phyloP scores from a whole-genome alignment of 2,113 vertebrate genomes.

The Labeo catla region DNA sequence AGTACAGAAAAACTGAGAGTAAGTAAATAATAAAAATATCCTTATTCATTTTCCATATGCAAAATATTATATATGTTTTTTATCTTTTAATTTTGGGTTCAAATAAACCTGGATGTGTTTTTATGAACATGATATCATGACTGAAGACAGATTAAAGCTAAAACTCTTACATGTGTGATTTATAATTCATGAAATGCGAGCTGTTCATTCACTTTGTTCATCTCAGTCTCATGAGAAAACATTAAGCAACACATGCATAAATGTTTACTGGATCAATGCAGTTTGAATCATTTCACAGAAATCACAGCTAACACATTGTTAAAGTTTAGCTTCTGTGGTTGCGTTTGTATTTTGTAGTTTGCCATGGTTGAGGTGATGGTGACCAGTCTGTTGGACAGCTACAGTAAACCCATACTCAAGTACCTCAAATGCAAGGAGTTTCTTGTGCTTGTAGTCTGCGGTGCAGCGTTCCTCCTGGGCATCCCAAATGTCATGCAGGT shows the following conservation, averaged over 20 bases:
- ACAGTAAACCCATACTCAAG: constrained; percentile 54
- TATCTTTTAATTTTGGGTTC: not conserved
- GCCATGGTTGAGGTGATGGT: constrained; percentile 82
- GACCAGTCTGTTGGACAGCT: constrained; percentile 76
- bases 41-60: not conserved
- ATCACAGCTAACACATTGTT: not conserved
- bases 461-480: constrained; percentile 65
- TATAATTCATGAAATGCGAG: not conserved
- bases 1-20: no score
- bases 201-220: not conserved
- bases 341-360: constrained; percentile 66
- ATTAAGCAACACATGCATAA: not conserved
- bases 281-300: not conserved
- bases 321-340: not conserved
- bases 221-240: not conserved
- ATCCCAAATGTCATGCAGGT: constrained; percentile 80
- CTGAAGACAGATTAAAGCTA: not conserved
- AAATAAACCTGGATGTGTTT: not conserved
- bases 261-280: not conserved
- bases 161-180: not conserved
- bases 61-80: no score
- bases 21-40: not conserved
- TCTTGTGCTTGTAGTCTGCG: constrained; percentile 71
- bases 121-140: not conserved
- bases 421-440: constrained; percentile 74